A percentile compares a stretch with the other conserved stretches of the same genome.
Conservation (phyloP, 2,797 vertebrate species). For the Catamblyrhynchus diadema region DNA sequence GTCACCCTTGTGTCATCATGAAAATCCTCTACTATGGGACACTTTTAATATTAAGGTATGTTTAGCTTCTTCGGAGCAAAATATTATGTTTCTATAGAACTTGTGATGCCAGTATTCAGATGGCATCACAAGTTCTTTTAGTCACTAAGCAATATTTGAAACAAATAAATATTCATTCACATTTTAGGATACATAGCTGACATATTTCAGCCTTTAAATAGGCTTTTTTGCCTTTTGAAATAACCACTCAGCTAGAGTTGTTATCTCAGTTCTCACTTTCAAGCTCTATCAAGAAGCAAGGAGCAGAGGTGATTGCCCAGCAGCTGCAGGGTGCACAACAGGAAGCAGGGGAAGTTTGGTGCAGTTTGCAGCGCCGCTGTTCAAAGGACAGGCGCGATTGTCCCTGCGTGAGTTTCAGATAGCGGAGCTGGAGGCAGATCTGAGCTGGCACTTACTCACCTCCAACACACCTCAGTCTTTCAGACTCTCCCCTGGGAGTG, state of each 20-base stretch:
- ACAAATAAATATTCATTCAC: neutral
- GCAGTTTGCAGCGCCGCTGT: neutral
- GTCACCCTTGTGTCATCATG: neutral
- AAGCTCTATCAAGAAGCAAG: neutral
- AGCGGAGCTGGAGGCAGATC: neutral
- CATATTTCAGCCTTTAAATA: slow-evolving; percentile 28
- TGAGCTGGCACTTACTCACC: slow-evolving; percentile 47
- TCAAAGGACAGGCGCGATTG: neutral
- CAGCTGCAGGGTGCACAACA: neutral
- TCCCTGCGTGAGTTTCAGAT: neutral
- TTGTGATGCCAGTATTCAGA: neutral
- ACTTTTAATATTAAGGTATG: neutral
- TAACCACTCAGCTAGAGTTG: neutral
- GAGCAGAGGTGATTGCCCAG: neutral
- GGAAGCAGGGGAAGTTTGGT: neutral
- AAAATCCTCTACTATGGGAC: neutral
- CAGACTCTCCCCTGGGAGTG: slow-evolving; percentile 1
- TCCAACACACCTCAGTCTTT: slow-evolving; percentile 26
- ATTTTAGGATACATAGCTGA: slow-evolving; percentile 17
- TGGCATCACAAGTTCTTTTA: neutral
- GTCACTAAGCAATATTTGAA: neutral
- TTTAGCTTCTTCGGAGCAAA: neutral
- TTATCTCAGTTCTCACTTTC: slow-evolving; percentile 11
- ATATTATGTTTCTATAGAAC: slow-evolving; percentile 2
- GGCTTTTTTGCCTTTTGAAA: slow-evolving; percentile 16